Percentiles rank a stretch among this genome's conserved stretches.
phyloP scores from a whole-genome alignment of 2,797 vertebrate genomes.

The Calcarius lapponicus region DNA sequence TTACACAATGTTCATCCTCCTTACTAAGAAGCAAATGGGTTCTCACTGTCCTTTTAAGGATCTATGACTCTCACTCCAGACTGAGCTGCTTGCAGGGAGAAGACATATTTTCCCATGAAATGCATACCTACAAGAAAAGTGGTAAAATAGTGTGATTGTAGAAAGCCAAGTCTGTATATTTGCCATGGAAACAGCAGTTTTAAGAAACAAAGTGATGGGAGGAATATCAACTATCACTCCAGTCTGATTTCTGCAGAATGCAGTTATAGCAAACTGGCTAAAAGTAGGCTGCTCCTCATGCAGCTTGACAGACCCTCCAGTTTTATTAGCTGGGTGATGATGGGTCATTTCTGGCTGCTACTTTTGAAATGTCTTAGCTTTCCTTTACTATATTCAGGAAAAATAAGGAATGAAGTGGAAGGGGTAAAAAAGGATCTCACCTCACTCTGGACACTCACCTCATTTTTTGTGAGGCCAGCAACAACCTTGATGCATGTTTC shows the following conservation, averaged over 20 bases:
- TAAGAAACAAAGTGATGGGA: neutral
- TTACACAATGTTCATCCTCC: neutral
- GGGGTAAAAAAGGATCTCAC: neutral
- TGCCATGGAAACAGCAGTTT: slow-evolving; percentile 59
- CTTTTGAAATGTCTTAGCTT: neutral
- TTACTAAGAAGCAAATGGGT: neutral
- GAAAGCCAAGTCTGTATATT: slow-evolving; percentile 1
- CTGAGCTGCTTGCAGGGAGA: neutral
- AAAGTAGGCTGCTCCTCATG: neutral
- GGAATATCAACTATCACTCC: neutral
- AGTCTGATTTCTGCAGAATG: neutral
- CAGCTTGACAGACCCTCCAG: neutral
- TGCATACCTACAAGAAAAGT: neutral
- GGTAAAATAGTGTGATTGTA: neutral
- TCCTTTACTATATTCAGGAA: neutral
- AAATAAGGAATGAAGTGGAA: neutral
- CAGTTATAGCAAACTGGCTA: neutral
- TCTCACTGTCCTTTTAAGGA: neutral
- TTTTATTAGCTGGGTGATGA: neutral
- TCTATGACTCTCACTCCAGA: neutral
- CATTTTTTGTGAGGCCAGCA: neutral
- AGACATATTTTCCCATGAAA: neutral
- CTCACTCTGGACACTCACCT: neutral
- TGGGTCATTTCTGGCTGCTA: neutral
- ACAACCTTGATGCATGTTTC: neutral